These are phyloP conservation scores for Marmota monax DNA, from an alignment of 2,113 vertebrate species.

Conservation along the genomic window DNA sequence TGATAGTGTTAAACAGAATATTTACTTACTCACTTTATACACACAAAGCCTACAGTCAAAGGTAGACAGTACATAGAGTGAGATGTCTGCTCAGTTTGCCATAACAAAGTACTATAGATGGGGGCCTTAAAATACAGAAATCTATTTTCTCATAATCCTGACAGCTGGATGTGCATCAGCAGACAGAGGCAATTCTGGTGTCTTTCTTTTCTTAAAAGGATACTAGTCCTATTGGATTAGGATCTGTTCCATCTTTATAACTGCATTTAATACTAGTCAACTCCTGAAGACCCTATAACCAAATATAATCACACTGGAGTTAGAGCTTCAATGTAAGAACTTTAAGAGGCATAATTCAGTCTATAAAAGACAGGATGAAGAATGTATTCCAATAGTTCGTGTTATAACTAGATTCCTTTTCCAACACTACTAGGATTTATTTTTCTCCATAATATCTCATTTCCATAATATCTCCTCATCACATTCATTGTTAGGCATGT, in stretches of 20 bases:
- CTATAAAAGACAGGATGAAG: neutral
- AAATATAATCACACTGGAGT: neutral
- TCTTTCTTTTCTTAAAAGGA: neutral
- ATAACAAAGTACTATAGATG: too few species aligned
- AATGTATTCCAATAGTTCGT: neutral
- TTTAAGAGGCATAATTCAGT: neutral
- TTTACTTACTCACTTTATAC: neutral
- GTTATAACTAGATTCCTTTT: neutral
- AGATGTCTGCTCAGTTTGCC: neutral
- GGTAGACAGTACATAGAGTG: neutral
- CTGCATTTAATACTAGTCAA: neutral
- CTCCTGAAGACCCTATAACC: neutral
- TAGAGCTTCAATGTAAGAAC: neutral
- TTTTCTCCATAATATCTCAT: neutral
- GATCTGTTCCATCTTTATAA: neutral
- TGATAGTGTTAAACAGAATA: neutral
- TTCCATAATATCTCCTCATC: neutral
- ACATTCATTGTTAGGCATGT: neutral
- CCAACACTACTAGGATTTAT: too few species aligned
- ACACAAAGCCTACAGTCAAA: neutral
- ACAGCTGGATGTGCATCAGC: neutral
- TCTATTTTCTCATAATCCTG: neutral
- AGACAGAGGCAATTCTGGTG: neutral
- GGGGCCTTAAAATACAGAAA: fast-evolving
- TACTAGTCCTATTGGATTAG: too few species aligned